Conservation (phyloP, 2,888 invertebrate genomes). For the Malacosoma neustria region DNA sequence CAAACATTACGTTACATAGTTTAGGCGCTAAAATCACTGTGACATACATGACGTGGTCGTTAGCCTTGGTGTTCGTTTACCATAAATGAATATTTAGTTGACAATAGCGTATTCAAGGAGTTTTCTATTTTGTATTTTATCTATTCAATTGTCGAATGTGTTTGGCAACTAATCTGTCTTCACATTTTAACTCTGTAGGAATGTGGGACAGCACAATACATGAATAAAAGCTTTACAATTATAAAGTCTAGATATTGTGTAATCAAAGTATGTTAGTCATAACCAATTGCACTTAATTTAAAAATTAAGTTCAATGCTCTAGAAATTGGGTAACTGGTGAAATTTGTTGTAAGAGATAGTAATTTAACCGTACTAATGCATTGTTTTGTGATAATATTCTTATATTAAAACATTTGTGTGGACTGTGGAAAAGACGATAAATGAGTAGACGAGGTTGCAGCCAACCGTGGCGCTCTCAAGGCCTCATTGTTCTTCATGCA, state of each 20-base stretch:
- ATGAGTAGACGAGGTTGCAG: conserved; percentile 28
- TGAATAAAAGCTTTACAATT: background rate
- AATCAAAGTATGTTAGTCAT: background rate
- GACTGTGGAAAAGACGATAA: conserved; percentile 23
- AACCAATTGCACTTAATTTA: background rate
- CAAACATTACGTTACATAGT: conserved; percentile 9
- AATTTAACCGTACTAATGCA: background rate
- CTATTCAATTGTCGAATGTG: conserved; percentile 19
- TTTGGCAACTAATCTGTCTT: conserved; percentile 18
- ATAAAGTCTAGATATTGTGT: background rate
- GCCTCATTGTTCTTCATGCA: conserved; percentile 56
- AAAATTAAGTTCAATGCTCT: background rate
- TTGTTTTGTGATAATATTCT: too few species aligned
- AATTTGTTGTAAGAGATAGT: background rate
- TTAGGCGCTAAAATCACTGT: conserved; percentile 29
- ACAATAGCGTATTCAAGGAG: conserved; percentile 18
- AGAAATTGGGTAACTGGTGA: background rate
- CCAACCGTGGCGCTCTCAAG: conserved; percentile 48
- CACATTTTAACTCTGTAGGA: conserved; percentile 15
- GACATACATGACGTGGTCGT: conserved; percentile 28
- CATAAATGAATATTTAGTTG: conserved; percentile 43
- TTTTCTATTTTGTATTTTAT: conserved; percentile 24
- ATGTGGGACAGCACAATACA: background rate
- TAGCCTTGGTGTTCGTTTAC: conserved; percentile 37
- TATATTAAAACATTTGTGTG: conserved; percentile 18